Base-by-base conservation (phyloP, 2,113 vertebrate species). In the Malurus alboscapulatus region DNA sequence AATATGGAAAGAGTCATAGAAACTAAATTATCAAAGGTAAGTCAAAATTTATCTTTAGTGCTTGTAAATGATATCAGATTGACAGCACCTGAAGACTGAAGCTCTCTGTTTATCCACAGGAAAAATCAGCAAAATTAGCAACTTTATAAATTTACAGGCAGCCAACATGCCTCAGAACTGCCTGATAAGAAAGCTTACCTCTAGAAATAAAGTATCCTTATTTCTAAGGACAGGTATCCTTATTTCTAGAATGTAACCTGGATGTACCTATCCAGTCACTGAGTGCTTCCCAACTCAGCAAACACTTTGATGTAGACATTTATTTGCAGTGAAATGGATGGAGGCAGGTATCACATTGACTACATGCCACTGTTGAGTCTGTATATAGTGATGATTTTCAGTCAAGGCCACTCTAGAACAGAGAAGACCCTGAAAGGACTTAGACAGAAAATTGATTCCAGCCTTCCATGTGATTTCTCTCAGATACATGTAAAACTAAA, bases 1-100 rank as follows among this genome's bases (percentile, higher is more conserved):
- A 98, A 97, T 98, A 96, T 97, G 98, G 97, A 97, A 98, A 97
- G 94, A 98, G 95, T 97, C 97, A 97, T 98, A 98, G 96, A 97
- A 96, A 97, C 94, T 98, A 97, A 97, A 96, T 96, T 94, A 36
- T 93, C 63, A 93, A 92, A 96, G 96, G 96, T 96, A 96, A 96
- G 96, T 96, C 79, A 88, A 94, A 71, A 94, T 96, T 96, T 96
- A 94, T 96, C 93, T 95, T 86, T 95, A 92, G 96, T 95, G 92
- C 90, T 96, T 96, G 75, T 95, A 84, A 84, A 75, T 94, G 2
- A 44, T 95, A 22, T 48, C 78, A 91, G 71, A 74, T 63, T 96
- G 85, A 80, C 91, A 92, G 14, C 90, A 68, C 54, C 40, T 92
- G 91, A 91, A 91, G 94, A 83, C 65, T 86, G 87, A 86, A 94